phyloP scores from a whole-genome alignment of 2,113 vertebrate species.

The Vicugna pacos region DNA sequence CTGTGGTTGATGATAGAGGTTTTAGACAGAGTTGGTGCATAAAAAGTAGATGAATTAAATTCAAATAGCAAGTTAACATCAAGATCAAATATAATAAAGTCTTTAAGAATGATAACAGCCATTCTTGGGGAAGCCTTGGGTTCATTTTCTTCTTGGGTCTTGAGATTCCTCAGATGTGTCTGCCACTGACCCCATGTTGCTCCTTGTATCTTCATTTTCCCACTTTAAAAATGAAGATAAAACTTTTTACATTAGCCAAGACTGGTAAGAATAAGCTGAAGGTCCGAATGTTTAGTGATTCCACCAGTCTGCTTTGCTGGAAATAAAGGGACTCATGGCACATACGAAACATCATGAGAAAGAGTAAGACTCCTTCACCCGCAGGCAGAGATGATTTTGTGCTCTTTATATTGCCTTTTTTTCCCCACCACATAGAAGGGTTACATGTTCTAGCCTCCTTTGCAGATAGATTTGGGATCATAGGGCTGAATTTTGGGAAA shows the following conservation, averaged over 20 bases:
- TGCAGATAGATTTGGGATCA: background rate
- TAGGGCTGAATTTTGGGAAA: background rate
- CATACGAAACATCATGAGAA: background rate
- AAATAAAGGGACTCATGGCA: background rate
- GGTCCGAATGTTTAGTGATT: background rate
- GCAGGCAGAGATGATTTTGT: background rate
- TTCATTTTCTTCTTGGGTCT: background rate
- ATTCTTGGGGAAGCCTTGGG: background rate
- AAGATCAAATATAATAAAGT: background rate
- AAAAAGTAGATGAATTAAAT: background rate
- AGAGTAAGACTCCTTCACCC: background rate
- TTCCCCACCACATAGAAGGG: background rate
- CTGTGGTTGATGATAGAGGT: background rate
- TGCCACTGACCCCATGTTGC: background rate
- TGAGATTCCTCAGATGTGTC: background rate
- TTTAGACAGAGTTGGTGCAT: background rate
- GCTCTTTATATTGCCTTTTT: background rate
- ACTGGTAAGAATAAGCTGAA: background rate
- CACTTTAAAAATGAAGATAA: background rate
- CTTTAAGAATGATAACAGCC: background rate
- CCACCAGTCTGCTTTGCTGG: background rate
- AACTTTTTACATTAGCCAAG: background rate
- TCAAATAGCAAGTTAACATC: background rate
- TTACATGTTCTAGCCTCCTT: background rate
- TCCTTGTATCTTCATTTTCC: constrained; percentile 17